Evolutionary conservation across 2,113 vertebrate species (phyloP).

Genomic region (Siphamia tubifer): DNA sequence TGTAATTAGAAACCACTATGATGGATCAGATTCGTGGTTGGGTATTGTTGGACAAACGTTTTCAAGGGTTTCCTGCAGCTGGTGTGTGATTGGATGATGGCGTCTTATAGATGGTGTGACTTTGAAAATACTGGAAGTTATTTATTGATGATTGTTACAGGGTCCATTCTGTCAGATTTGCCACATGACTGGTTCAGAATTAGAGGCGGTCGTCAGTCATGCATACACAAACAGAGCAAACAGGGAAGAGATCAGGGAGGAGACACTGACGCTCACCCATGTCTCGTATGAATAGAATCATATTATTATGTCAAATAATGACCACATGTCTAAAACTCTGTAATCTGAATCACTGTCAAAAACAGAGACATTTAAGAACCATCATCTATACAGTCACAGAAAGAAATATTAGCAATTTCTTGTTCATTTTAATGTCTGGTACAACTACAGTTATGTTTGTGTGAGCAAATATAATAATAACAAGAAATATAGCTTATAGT

Average conservation of each 20-base stretch:
- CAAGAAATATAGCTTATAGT: too few species aligned
- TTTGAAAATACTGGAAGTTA: background rate
- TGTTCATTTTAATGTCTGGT: too few species aligned
- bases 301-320: background rate
- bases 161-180: conserved; percentile 22
- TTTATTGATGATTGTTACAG: background rate
- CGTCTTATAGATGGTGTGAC: background rate
- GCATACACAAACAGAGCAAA: conserved; percentile 34
- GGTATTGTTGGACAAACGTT: background rate
- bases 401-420: too few species aligned
- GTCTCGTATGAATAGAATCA: conserved; percentile 14
- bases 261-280: conserved; percentile 12
- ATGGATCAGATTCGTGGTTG: background rate
- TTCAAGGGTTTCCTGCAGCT: background rate
- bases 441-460: too few species aligned
- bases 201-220: conserved; percentile 29
- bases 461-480: too few species aligned
- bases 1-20: background rate
- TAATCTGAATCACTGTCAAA: too few species aligned
- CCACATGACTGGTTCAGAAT: conserved; percentile 52
- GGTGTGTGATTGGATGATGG: background rate
- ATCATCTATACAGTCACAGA: too few species aligned
- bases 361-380: too few species aligned
- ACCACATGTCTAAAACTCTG: background rate
- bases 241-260: background rate